Percentiles rank a stretch among this genome's conserved stretches.
Conservation (phyloP, 1,140 invertebrate species). For the Trichonephila clavipes region DNA sequence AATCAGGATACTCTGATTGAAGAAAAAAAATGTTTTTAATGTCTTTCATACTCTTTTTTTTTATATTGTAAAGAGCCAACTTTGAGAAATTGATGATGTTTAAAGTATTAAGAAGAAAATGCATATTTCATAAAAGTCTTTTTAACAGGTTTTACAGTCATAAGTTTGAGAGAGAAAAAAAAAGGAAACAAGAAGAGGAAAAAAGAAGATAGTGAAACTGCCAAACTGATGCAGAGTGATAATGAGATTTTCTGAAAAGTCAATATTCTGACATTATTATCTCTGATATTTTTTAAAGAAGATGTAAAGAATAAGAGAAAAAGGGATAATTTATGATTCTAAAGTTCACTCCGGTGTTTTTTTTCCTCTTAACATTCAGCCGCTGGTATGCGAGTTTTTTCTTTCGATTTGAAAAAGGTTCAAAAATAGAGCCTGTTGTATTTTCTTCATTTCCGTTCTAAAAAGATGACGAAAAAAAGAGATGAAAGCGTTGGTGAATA, state of each 20-base stretch:
- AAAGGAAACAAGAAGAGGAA: not conserved
- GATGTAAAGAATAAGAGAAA: not conserved
- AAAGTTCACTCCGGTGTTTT: not conserved
- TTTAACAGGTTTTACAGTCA: not conserved
- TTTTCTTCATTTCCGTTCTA: not conserved
- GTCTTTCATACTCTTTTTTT: too few relatives aligned
- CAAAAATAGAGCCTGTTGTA: not conserved
- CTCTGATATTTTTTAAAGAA: not conserved
- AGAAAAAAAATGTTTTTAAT: too few relatives aligned
- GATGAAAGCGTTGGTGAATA: not conserved
- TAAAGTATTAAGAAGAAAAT: constrained; percentile 22
- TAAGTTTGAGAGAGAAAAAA: not conserved
- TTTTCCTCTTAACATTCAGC: too few relatives aligned
- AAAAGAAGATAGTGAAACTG: not conserved
- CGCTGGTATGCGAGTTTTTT: not conserved
- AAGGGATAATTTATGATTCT: not conserved
- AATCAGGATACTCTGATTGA: too few relatives aligned
- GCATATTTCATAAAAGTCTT: constrained; percentile 6
- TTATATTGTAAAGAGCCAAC: not conserved
- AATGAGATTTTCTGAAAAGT: constrained; percentile 21
- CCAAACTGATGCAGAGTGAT: not conserved
- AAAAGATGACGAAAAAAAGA: not conserved
- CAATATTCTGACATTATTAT: constrained; percentile 15
- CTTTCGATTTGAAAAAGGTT: not conserved
- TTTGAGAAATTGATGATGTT: constrained; percentile 5